Evolutionary conservation across 2,888 invertebrate species (phyloP), one percentile per base, ranked within the genome.

Genomic region (Capitulum mitella): DNA sequence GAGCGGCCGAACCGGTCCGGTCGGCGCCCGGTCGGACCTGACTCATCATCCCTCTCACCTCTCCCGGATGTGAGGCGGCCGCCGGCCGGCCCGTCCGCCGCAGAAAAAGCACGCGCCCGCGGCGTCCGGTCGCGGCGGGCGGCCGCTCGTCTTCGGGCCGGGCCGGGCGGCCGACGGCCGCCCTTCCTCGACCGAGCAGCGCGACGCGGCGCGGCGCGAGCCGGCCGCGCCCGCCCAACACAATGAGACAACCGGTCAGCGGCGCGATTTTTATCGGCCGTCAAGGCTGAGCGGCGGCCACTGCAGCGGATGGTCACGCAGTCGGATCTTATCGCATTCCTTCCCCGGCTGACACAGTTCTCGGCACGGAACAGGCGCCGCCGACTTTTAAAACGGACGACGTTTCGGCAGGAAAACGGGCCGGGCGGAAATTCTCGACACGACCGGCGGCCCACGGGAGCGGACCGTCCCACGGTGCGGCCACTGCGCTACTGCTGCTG

Each of bases 31-130:
- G 58, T 10, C 58, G 14, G 29, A 6, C 29, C 64, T 64, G 64
- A 64, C 19, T 64, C 64, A 61, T 61, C 54, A 29, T 51, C 58
- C 64, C 34, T 64, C 64, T 64, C 64, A 34, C 64, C 19, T 64
- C 64, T 64, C 64, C 64, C 64, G 64, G 64, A 64, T 64, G 64
- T 19, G 64, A 16, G 64, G 19, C 64, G 32, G 58, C 34, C 43
- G 43, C 58, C 43, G n/a, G 6, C 29, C 58, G 12, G 5, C 3
- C 48, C 48, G 48, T 48, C 48, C 48, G 51, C 51, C 3, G 58
- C 58, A 58, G 29, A 58, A 22, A 54, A 19, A 22, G 54, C 54
- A 54, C 26, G 54, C 22, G 54, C 54, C 19, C 26, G 54, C 54
- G 54, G 54, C 54, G 54, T 26, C 58, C n/a, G 58, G 1, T 10